Evolutionary conservation across 2,113 vertebrate species (phyloP), one percentile per base, ranked within the genome.

Genomic region (Delphinus delphis): DNA sequence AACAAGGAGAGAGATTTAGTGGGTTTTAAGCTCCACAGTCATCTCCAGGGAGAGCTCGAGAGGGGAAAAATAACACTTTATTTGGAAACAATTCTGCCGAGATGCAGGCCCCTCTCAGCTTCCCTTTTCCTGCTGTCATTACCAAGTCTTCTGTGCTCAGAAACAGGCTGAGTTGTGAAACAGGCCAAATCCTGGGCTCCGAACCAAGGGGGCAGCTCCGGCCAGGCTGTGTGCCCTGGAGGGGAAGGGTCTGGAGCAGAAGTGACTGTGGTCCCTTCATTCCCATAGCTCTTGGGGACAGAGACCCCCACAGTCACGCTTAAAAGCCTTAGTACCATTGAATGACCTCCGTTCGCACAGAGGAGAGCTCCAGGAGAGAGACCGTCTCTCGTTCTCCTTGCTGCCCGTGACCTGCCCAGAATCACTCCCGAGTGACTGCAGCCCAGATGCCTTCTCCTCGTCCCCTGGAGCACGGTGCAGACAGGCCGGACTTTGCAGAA

Each of bases 1-100:
- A 94, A 62, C 80, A 65, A 38, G 93, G 77, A 92, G 71, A 82
- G 97, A 84, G 68, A 77, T 13, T 88, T 80, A 88, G 71, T 60
- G 80, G 60, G 41, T 96, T 94, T 92, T 82, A 85, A 95, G 96
- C 47, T 1, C 26, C 53, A 31, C 10, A 55, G 95, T 65, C 92
- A 23, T 94, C 95, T 93, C 94, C 79, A 89, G 95, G 85, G 88
- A 97, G n/a, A 95, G 65, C 12, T 67, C 53, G 87, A 82, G n/a
- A 67, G 50, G 63, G 71, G 50, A 80, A 90, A 79, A 76, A 67
- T 87, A 85, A n/a, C 81, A 60, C 96, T 96, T 86, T 96, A 88
- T 97, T 96, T 97, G 97, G 97, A 94, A 96, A 96, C 87, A 79
- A 26, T 67, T 97, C 95, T 93, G 95, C 95, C 2, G 68, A 63